Evolutionary conservation across 2,797 vertebrate genomes (phyloP).

Genomic region (Propithecus perrieri): DNA sequence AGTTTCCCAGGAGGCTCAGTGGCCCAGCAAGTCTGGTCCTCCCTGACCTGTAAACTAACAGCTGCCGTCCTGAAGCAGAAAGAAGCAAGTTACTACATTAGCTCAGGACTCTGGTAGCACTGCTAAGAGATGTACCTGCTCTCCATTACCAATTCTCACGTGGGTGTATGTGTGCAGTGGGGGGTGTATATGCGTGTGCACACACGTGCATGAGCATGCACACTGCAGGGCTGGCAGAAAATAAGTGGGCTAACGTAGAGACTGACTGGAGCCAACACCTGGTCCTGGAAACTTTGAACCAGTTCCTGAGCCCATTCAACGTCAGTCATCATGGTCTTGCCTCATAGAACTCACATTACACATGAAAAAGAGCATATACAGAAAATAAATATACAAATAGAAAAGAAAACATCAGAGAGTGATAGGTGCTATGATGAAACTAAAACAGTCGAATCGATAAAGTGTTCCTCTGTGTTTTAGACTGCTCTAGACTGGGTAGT

Average conservation of each 20-base stretch:
- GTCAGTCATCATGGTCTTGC: background rate
- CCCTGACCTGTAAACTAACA: background rate
- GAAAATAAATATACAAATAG: background rate
- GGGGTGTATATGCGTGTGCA: background rate
- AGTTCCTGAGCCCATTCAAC: background rate
- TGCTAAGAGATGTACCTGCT: background rate
- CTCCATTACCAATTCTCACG: no score
- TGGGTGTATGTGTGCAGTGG: no score
- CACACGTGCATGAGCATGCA: rapidly evolving
- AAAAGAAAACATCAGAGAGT: background rate
- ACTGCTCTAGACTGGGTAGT: background rate
- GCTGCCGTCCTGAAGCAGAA: background rate
- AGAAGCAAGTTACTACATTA: background rate
- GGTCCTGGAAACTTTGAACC: background rate
- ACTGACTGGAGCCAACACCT: background rate
- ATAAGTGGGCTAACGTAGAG: background rate
- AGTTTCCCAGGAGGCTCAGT: background rate
- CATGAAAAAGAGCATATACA: background rate
- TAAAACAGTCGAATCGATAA: background rate
- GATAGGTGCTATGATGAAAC: background rate
- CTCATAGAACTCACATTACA: background rate
- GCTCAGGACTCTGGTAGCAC: background rate
- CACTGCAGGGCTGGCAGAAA: background rate
- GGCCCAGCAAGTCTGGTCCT: background rate
- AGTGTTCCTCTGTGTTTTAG: background rate